Evolutionary conservation across 2,888 invertebrate genomes (phyloP).

Genomic region (Tachystola acroxantha): DNA sequence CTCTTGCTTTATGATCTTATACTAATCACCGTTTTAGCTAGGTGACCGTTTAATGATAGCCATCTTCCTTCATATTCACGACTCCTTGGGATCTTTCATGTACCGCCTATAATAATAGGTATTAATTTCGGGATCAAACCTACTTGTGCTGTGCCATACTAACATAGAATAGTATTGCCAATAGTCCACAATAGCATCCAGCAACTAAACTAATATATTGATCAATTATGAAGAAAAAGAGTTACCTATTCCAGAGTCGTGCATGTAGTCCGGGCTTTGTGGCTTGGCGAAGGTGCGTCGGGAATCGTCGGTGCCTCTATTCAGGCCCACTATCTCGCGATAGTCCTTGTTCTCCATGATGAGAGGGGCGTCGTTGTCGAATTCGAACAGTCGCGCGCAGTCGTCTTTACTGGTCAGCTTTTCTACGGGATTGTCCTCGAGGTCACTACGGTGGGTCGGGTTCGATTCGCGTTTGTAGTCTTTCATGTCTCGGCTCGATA

Average conservation of each 20-base stretch:
- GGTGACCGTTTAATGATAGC: too few species aligned
- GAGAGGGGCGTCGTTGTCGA: slow-evolving; percentile 76
- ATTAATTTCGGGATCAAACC: too few species aligned
- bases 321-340: slow-evolving; percentile 65
- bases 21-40: too few species aligned
- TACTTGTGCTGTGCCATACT: too few species aligned
- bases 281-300: slow-evolving; percentile 72
- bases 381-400: slow-evolving; percentile 74
- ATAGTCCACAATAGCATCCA: too few species aligned
- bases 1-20: too few species aligned
- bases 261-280: slow-evolving; percentile 74
- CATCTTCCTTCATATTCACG: too few species aligned
- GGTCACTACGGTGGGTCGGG: slow-evolving; percentile 40
- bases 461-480: slow-evolving; percentile 54
- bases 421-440: slow-evolving; percentile 63
- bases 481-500: slow-evolving; percentile 57
- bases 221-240: too few species aligned
- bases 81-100: too few species aligned
- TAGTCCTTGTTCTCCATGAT: slow-evolving; percentile 73
- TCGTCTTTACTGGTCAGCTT: slow-evolving; percentile 66
- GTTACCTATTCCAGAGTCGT: slow-evolving; percentile 74
- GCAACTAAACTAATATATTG: too few species aligned
- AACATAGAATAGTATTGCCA: too few species aligned
- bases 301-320: slow-evolving; percentile 67
- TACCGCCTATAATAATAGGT: too few species aligned